Percentiles rank a stretch among this genome's conserved stretches.
Conservation (phyloP, 30 jellyfish, hydroid and myxozoan genomes). For the Pseudorhiza aurosa region DNA sequence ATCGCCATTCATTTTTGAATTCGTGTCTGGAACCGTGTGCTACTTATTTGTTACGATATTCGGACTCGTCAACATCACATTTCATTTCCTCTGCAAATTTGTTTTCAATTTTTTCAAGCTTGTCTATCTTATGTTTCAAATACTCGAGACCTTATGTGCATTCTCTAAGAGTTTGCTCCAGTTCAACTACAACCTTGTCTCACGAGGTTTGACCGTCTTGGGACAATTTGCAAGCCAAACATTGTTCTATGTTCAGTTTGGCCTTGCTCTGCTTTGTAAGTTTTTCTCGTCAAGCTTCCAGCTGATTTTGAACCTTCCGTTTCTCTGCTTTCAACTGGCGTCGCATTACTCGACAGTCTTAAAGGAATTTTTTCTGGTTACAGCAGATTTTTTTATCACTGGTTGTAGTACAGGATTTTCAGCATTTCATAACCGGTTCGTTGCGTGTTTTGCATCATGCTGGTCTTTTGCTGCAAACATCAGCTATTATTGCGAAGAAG, state of each 20-base stretch:
- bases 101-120: constrained; percentile 9
- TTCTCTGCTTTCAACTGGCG: background rate
- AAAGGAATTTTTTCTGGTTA: background rate
- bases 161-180: constrained; percentile 19
- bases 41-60: background rate
- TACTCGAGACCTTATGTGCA: constrained; percentile 6
- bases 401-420: background rate
- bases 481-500: too few species aligned
- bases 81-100: constrained; percentile 13
- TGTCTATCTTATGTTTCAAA: constrained; percentile 13
- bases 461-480: too few species aligned
- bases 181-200: constrained; percentile 19
- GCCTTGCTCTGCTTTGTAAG: background rate
- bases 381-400: background rate
- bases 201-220: constrained; percentile 6
- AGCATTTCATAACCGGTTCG: background rate
- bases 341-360: background rate
- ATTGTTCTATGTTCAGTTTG: background rate
- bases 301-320: background rate
- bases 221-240: background rate
- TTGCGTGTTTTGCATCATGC: background rate
- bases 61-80: background rate
- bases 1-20: background rate
- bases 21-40: background rate
- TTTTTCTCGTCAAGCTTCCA: background rate